Base-by-base conservation (phyloP, 2,888 invertebrate genomes). In the Cephus runcator region DNA sequence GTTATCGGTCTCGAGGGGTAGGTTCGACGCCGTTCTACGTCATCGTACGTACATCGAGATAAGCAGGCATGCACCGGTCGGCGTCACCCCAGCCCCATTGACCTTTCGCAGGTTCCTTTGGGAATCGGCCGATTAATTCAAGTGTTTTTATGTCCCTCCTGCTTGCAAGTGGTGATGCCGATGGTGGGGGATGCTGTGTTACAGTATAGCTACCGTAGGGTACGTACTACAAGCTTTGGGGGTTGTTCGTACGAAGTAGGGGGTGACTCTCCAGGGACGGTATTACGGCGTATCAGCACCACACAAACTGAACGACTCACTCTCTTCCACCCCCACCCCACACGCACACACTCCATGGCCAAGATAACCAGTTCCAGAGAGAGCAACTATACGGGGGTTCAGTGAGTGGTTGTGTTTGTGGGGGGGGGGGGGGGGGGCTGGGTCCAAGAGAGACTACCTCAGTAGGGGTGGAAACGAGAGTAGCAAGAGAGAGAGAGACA, bases 71-170 rank as follows among this genome's bases (percentile, higher is more conserved):
- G 31, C 71, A 34, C 31, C 71, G 23, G 56, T 56, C 31, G 33
- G 31, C 31, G 71, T 71, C 71, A 12, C 85, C 79, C 84, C 83
- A 85, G 85, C 84, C 86, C 85, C 81, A 88, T 90, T 91, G 90
- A 91, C 91, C 91, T 91, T 91, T 90, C 81, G 86, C 88, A 88
- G 85, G 87, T 87, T 89, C 90, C 90, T 88, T 77, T 81, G 91
- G 91, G 91, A 90, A 87, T 87, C 82, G 83, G 80, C 85, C 90
- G 90, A 91, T 91, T 91, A 91, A 91, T 91, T 91, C 90, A 89
- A 91, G 90, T 90, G 90, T 90, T 91, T 91, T 90, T 90, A 86
- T 87, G 85, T 88, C 83, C 85, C 77, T 23, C 56, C 56, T 56
- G 56, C 56, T 56, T 15, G 56, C 78, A 81, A 79, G 78, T 73